Evolutionary conservation across 2,797 vertebrate species (phyloP).

Genomic region (Sebastes kiyomatsui): DNA sequence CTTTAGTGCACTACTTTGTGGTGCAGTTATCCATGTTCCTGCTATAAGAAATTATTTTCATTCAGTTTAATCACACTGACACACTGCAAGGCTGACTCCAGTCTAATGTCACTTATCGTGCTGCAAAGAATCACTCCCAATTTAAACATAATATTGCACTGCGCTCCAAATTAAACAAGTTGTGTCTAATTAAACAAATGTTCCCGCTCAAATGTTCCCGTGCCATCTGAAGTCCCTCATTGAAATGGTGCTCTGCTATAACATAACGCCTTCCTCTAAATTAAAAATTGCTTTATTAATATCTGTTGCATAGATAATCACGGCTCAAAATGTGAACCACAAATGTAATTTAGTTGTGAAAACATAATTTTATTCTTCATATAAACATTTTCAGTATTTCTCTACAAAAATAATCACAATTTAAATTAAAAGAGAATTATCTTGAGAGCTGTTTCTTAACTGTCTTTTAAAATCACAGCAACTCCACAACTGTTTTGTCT

Average conservation of each 20-base stretch:
- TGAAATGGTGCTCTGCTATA: constrained; percentile 6
- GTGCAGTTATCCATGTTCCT: background rate
- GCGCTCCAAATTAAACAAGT: constrained; percentile 34
- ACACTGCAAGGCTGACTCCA: constrained; percentile 2
- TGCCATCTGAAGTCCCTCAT: constrained; percentile 5
- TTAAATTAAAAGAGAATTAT: background rate
- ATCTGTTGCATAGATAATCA: constrained; percentile 78
- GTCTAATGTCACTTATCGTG: constrained; percentile 23
- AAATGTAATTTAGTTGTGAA: constrained; percentile 56
- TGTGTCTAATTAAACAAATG: constrained; percentile 47
- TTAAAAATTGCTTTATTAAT: constrained; percentile 39
- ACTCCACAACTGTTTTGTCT: constrained; percentile 36
- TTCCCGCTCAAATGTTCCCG: constrained; percentile 1
- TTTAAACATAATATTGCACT: constrained; percentile 40
- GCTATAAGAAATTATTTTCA: background rate
- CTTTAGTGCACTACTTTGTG: background rate
- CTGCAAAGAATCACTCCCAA: constrained; percentile 8
- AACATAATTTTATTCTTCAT: background rate
- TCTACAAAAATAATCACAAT: background rate
- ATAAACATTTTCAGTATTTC: background rate
- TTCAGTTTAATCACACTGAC: constrained; percentile 27
- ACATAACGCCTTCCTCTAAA: constrained; percentile 18
- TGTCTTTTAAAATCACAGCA: constrained; percentile 56
- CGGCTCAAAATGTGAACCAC: constrained; percentile 81
- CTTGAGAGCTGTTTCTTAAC: background rate